These are phyloP conservation scores for Limnephilus lunatus DNA, from an alignment of 2,888 invertebrate species.

Conservation along the genomic window DNA sequence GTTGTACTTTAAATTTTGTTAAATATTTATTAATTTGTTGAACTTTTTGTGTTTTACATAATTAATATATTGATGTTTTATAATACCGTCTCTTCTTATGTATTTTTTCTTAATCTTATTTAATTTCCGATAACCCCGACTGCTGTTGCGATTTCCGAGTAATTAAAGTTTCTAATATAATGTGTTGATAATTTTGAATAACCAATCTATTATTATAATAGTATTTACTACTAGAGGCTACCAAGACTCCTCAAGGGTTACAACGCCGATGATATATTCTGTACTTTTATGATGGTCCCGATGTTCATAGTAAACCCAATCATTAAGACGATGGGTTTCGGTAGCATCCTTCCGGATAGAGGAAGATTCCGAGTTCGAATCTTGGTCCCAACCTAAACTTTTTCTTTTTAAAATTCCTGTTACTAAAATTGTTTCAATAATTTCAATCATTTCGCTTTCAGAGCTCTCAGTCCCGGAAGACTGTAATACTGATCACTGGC, in stretches of 20 bases:
- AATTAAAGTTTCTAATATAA: too few species aligned
- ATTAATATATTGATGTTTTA: neutral
- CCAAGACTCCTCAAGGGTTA: neutral
- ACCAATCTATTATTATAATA: neutral
- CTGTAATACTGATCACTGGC: neutral
- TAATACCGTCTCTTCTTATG: neutral
- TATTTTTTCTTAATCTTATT: neutral
- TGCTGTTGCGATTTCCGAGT: neutral
- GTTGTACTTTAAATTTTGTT: neutral
- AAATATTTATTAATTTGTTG: neutral
- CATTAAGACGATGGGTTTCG: too few species aligned
- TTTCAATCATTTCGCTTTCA: neutral
- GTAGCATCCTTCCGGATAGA: too few species aligned
- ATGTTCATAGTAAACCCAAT: too few species aligned
- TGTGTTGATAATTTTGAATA: neutral
- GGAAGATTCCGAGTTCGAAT: too few species aligned
- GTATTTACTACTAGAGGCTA: neutral
- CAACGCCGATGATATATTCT: neutral
- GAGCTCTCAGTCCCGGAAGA: neutral
- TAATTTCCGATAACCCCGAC: neutral
- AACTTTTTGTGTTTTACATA: neutral
- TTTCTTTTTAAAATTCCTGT: neutral
- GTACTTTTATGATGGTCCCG: too few species aligned
- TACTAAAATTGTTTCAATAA: neutral
- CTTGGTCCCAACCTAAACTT: too few species aligned